Evolutionary conservation across 2,888 invertebrate genomes (phyloP).

Genomic region (Drosophila kanekoi): DNA sequence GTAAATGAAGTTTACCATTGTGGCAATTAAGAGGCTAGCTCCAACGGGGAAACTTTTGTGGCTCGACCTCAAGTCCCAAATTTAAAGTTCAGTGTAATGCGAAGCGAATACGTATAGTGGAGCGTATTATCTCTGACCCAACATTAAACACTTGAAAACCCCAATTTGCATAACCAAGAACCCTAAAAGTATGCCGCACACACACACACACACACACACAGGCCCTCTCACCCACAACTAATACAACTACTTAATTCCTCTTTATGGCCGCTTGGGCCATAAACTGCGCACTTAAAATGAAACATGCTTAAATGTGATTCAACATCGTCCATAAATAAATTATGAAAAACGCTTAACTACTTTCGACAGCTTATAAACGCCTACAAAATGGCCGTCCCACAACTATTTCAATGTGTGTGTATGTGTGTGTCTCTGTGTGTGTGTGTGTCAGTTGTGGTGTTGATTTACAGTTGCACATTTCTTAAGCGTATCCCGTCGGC

Average conservation of each 20-base stretch:
- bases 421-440: conserved; percentile 20
- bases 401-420: conserved; percentile 52
- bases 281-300: conserved; percentile 79
- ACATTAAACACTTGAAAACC: conserved; percentile 53
- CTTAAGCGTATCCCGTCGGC: conserved; percentile 48
- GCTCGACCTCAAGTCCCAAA: conserved; percentile 3
- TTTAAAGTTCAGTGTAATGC: conserved; percentile 14
- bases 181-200: conserved; percentile 55
- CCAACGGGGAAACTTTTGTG: conserved; percentile 21
- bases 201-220: conserved; percentile 13
- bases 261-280: conserved; percentile 74
- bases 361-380: conserved; percentile 82
- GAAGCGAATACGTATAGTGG: neutral
- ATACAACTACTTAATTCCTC: conserved; percentile 69
- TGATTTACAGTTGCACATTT: conserved; percentile 82
- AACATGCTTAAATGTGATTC: conserved; percentile 77
- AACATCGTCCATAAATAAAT: conserved; percentile 77
- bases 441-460: conserved; percentile 56
- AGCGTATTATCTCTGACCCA: conserved; percentile 21
- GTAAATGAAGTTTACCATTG: conserved; percentile 75
- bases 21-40: conserved; percentile 45
- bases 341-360: conserved; percentile 82
- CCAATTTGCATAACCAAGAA: conserved; percentile 63
- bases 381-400: conserved; percentile 70
- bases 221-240: conserved; percentile 20